phyloP scores from a whole-genome alignment of 2,888 invertebrate genomes.

The Sarcophaga rosellei region DNA sequence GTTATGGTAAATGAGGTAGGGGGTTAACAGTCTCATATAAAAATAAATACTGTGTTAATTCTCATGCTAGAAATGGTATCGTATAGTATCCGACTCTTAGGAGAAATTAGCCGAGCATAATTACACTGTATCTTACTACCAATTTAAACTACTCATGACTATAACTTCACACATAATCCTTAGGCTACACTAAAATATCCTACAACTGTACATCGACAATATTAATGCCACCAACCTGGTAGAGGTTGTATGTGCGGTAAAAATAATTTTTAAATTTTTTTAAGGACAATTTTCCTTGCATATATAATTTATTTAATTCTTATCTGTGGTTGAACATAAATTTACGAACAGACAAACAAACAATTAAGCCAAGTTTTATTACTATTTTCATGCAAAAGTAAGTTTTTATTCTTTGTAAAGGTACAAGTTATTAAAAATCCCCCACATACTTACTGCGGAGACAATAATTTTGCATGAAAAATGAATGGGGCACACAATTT shows the following conservation, averaged over 20 bases:
- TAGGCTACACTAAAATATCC: too few relatives aligned
- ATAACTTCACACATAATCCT: too few relatives aligned
- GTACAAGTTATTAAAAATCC: not conserved
- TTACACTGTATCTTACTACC: too few relatives aligned
- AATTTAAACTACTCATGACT: too few relatives aligned
- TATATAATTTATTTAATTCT: conserved; percentile 23
- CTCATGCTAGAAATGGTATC: too few relatives aligned
- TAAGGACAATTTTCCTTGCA: not conserved
- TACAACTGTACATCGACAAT: not conserved
- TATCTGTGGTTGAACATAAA: conserved; percentile 33
- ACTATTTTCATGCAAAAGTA: not conserved
- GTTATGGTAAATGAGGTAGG: too few relatives aligned
- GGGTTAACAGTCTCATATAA: too few relatives aligned
- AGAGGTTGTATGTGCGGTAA: not conserved
- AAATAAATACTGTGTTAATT: too few relatives aligned
- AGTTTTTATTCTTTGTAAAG: not conserved
- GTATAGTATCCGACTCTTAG: too few relatives aligned
- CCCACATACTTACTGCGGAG: not conserved
- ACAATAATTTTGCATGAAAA: not conserved
- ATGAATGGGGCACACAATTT: too few relatives aligned
- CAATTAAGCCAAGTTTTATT: conserved; percentile 5
- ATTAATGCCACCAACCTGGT: not conserved
- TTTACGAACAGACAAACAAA: not conserved
- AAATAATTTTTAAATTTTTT: not conserved
- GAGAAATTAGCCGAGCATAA: too few relatives aligned